A percentile compares a stretch with the other conserved stretches of the same genome.
Conservation (phyloP, 2,888 invertebrate genomes). For the Zygaena filipendulae region DNA sequence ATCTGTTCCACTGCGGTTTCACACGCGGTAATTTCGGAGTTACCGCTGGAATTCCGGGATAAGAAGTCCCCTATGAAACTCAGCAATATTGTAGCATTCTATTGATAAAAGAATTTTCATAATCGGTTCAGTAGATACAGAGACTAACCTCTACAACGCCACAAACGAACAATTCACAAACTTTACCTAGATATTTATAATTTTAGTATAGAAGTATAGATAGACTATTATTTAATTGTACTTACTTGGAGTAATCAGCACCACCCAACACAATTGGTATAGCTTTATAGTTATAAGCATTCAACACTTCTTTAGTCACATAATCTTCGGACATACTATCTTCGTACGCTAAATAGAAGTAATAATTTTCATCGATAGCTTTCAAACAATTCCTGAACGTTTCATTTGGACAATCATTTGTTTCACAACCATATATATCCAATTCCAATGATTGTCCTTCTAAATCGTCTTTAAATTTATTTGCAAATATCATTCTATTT, state of each 20-base stretch:
- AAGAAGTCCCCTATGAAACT: no score
- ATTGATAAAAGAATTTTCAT: no score
- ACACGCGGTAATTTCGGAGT: no score
- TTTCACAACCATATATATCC: conserved; percentile 55
- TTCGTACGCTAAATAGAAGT: conserved; percentile 44
- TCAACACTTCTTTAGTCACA: conserved; percentile 39
- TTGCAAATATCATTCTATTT: conserved; percentile 19
- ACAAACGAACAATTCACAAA: no score
- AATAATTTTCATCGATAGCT: conserved; percentile 32
- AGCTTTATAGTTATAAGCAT: conserved; percentile 63
- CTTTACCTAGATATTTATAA: no score
- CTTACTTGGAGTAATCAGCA: conserved; percentile 66
- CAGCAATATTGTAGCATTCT: no score
- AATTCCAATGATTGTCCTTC: conserved; percentile 29
- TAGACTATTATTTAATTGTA: no score
- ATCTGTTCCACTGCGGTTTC: no score
- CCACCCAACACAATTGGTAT: conserved; percentile 75
- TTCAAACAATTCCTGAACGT: conserved; percentile 30
- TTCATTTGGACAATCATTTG: conserved; percentile 24
- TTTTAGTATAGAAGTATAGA: no score
- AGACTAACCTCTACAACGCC: no score
- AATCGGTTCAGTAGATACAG: no score
- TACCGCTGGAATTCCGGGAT: no score
- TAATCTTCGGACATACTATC: conserved; percentile 34
- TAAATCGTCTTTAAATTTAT: conserved; percentile 49